Evolutionary conservation across 2,888 invertebrate species (phyloP), one percentile per base, ranked within the genome.

Genomic region (Cremastinae sp.): DNA sequence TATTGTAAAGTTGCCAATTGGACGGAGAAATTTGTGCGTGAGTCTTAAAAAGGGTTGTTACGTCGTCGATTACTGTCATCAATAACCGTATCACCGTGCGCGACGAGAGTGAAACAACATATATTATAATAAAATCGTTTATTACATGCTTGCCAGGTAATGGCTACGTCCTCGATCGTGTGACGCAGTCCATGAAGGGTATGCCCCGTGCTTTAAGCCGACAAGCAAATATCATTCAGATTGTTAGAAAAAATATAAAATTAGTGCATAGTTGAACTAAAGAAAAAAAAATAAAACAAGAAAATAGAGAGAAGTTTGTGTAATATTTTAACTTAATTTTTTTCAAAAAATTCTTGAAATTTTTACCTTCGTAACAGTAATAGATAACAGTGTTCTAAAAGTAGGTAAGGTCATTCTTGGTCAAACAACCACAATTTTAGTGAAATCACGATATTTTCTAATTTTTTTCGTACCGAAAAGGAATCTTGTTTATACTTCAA

Each of bases 161-260:
- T 70, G 53, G 38, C 43, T 18, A 64, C 59, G 74, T 70, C 64
- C 74, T 70, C 51, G 53, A 54, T 74, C 34, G 49, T 59, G 45
- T 59, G 64, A 65, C 65, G 45, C 34, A 45, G 47, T 75, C 38
- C 51, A 34, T 47, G 22, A 69, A 10, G 34, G 8, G 53, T 22
- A 58, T 65, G 38, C n/a, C 34, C 14, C n/a, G 14, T 14, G 58
- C 53, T 36, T n/a, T n/a, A n/a, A n/a, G n/a, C n/a, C n/a, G n/a
- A n/a, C n/a, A n/a, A n/a, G n/a, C 14, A 45, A 8, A 59, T 14
- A 49, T 59, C n/a, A 12, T 9, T 38, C 38, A 18, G 59, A 36
- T 53, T 59, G n/a, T 43, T 8, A 51, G 66, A 41, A 47, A 38
- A 56, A 28, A 22, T 22, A 62, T 62, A 58, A 43, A 20, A 58